These are phyloP conservation scores for Andrena bicolor DNA, from an alignment of 2,888 invertebrate species.

Conservation along the genomic window DNA sequence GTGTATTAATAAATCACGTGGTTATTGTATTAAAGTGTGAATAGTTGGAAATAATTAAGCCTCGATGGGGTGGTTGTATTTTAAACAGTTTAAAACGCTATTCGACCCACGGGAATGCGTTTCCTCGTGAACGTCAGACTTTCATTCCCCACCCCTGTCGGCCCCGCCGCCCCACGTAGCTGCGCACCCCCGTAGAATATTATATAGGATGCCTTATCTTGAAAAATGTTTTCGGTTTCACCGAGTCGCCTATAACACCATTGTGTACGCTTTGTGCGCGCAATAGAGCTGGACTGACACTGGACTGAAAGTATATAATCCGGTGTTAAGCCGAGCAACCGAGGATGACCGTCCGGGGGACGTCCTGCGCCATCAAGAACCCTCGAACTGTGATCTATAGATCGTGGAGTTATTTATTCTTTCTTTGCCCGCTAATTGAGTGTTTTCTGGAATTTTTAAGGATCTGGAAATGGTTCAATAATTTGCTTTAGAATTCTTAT, in stretches of 20 bases:
- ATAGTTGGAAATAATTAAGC: too few species aligned
- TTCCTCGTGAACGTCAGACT: slow-evolving; percentile 10
- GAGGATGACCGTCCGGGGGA: slow-evolving; percentile 19
- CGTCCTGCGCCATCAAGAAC: not conserved
- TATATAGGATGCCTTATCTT: slow-evolving; percentile 78
- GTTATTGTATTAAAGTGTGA: too few species aligned
- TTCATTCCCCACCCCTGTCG: slow-evolving; percentile 34
- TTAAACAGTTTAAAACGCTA: slow-evolving; percentile 33
- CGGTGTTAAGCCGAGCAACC: slow-evolving; percentile 68
- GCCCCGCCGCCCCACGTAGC: slow-evolving; percentile 36
- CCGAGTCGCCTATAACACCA: slow-evolving; percentile 68
- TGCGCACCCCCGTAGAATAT: slow-evolving; percentile 66
- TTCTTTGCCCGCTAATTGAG: too few species aligned
- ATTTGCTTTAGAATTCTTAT: too few species aligned
- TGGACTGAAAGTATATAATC: slow-evolving; percentile 68
- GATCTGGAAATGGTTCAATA: too few species aligned
- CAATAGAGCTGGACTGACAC: slow-evolving; percentile 48
- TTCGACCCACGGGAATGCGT: not conserved
- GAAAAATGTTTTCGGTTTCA: slow-evolving; percentile 79
- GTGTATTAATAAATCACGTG: too few species aligned
- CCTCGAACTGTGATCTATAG: slow-evolving; percentile 20
- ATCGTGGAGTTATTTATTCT: not conserved
- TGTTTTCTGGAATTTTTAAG: too few species aligned
- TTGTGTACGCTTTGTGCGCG: slow-evolving; percentile 71
- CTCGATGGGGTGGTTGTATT: not conserved